Conservation (phyloP, 2,888 invertebrate genomes). For the Boloria selene region DNA sequence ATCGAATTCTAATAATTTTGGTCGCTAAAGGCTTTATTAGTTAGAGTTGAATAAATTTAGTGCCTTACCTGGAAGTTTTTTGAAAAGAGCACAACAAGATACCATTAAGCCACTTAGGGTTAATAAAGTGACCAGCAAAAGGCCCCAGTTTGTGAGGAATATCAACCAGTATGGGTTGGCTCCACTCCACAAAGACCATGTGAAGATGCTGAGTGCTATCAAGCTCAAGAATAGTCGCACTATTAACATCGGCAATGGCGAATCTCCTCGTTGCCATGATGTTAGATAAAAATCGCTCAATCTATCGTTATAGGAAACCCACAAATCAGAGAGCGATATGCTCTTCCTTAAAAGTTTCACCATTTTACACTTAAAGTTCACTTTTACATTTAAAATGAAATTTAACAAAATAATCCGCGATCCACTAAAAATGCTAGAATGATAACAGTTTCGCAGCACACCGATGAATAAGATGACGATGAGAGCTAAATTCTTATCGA, state of each 20-base stretch:
- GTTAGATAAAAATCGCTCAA: constrained; percentile 69
- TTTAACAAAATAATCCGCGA: constrained; percentile 4
- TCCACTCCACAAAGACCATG: constrained; percentile 59
- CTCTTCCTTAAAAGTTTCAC: constrained; percentile 69
- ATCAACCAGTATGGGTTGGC: constrained; percentile 58
- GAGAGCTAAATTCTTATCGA: constrained; percentile 49
- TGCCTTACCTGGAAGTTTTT: constrained; percentile 55
- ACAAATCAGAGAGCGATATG: constrained; percentile 59
- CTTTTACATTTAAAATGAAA: constrained; percentile 17
- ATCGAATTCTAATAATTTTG: too few species aligned
- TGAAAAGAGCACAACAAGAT: constrained; percentile 52
- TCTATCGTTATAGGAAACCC: constrained; percentile 66
- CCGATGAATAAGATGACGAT: constrained; percentile 40
- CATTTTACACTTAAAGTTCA: constrained; percentile 47
- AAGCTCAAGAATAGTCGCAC: constrained; percentile 55
- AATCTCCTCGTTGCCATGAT: constrained; percentile 74
- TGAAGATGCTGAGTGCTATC: constrained; percentile 55
- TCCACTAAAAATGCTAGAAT: constrained; percentile 11
- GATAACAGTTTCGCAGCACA: constrained; percentile 49
- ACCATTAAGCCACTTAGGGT: constrained; percentile 57
- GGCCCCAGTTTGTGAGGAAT: constrained; percentile 75
- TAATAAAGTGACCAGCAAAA: constrained; percentile 56
- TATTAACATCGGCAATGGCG: constrained; percentile 62
- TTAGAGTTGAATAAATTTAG: constrained; percentile 9
- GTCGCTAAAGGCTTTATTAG: background rate